A percentile compares a stretch with the other conserved stretches of the same genome.
These are phyloP conservation scores for Xenopus laevis DNA, from an alignment of 2,113 vertebrate genomes.

Conservation along the genomic window DNA sequence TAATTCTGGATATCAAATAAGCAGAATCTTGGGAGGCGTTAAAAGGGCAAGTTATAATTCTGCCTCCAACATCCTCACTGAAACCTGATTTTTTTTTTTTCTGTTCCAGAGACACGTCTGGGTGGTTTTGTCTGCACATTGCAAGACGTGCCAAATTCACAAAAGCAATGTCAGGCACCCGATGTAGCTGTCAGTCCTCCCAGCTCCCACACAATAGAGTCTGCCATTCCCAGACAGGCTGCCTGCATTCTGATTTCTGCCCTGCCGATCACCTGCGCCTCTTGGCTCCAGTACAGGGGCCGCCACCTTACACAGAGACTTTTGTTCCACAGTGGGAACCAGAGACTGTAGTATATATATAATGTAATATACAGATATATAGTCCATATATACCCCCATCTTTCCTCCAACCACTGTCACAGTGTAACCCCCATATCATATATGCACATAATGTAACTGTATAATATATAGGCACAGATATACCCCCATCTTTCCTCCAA, in stretches of 20 bases:
- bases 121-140: constrained; percentile 45
- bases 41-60: constrained; percentile 13
- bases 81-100: constrained; percentile 14
- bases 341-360: no score
- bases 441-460: no score
- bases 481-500: neutral
- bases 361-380: no score
- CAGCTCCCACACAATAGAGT: constrained; percentile 48
- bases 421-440: neutral
- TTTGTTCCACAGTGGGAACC: no score
- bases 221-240: neutral
- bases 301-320: no score
- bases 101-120: constrained; percentile 48
- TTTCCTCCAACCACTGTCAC: no score
- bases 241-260: neutral
- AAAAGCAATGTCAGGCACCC: constrained; percentile 24
- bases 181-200: constrained; percentile 50
- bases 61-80: constrained; percentile 27
- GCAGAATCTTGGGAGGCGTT: neutral
- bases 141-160: constrained; percentile 45
- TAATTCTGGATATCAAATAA: constrained; percentile 5
- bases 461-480: neutral
- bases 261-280: neutral
- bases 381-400: no score
- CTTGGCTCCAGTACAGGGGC: constrained; percentile 15